Conservation (phyloP, 2,113 vertebrate genomes). For the Globicephala melas region DNA sequence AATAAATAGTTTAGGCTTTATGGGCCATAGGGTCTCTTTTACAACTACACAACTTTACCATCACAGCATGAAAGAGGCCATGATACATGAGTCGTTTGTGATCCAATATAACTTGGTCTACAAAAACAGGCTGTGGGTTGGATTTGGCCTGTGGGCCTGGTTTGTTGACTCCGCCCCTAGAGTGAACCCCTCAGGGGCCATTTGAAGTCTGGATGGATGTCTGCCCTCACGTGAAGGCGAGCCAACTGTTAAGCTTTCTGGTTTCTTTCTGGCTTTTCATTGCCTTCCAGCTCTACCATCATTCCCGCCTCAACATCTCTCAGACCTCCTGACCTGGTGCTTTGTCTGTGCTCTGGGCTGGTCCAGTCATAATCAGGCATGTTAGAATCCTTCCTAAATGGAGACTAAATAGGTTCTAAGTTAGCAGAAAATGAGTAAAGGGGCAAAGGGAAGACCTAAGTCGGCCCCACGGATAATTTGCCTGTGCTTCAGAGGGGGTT, state of each 20-base stretch:
- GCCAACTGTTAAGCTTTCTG: too few species aligned
- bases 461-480: neutral
- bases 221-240: neutral
- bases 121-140: neutral
- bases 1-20: neutral
- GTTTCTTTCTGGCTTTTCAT: neutral
- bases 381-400: neutral
- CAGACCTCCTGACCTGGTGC: rapidly evolving
- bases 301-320: neutral
- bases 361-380: too few species aligned
- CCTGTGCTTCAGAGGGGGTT: neutral
- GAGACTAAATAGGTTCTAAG: neutral
- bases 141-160: neutral
- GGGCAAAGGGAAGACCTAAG: neutral
- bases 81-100: too few species aligned
- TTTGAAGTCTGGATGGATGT: neutral
- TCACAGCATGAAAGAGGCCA: rapidly evolving
- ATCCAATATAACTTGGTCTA: neutral
- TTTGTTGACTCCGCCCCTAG: too few species aligned
- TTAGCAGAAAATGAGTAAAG: neutral
- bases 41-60: neutral
- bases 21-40: neutral
- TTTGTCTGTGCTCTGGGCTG: rapidly evolving
- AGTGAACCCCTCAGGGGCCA: neutral
- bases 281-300: neutral